Evolutionary conservation across 2,113 vertebrate genomes (phyloP), one percentile per base, ranked within the genome.

Genomic region (Mystacornis crossleyi): DNA sequence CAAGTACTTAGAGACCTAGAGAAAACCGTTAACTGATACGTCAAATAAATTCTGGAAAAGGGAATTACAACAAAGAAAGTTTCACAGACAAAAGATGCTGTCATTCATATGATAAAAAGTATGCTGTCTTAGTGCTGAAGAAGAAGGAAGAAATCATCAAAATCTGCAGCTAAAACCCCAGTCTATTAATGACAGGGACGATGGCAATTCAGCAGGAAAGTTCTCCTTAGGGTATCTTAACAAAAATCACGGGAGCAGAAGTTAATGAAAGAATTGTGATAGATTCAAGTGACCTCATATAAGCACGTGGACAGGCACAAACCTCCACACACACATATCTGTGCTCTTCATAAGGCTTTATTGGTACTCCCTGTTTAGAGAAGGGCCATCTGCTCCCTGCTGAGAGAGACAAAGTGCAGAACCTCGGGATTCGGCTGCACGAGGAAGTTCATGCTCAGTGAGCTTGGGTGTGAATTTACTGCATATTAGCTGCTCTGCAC

Each of bases 351-450:
- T 43, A 53, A 84, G 54, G 48, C 80, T 84, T 74, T 93, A 57
- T 58, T 92, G 79, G 79, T 23, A 53, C 25, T 70, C 72, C 48
- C 45, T 33, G 48, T 36, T 84, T 67, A 89, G 82, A 95, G 90
- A 74, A 93, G 69, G 75, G 72, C 72, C 95, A 89, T 94, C 95
- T 96, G 96, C 80, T 96, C 48, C 82, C 75, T 67, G 60, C 80
- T 18, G 65, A 83, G 69, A 67, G 26, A 95, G 85, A 94, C 64
- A 36, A 93, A 96, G 88, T 42, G 86, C 92, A 96, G 95, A 94
- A 70, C 83, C 69, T 81, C 8, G 0, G 75, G 64, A 92, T 43
- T 66, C 0, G 0, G 57, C 80, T 70, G 71, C 34, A 1, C 2
- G 31, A 70, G 80, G 60, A 89, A 81, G 62, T 25, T 13, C 55